phyloP scores from a whole-genome alignment of 1,140 invertebrate genomes.

The Macrobrachium rosenbergii region DNA sequence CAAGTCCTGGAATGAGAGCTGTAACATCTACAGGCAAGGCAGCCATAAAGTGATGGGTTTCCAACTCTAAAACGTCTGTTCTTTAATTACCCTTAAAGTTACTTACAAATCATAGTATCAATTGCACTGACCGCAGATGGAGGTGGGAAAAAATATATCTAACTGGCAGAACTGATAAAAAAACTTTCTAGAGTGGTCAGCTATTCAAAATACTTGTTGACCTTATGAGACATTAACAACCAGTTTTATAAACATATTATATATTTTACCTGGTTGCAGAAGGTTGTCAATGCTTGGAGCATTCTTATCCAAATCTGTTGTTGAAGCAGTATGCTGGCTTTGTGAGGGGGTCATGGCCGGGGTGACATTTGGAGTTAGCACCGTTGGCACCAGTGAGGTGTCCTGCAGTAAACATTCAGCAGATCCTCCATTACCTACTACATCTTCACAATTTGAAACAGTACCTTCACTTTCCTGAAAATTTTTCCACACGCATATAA shows the following conservation, averaged over 20 bases:
- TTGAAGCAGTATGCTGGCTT: constrained; percentile 47
- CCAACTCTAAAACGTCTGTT: too few species aligned
- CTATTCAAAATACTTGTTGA: too few species aligned
- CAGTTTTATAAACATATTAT: not conserved
- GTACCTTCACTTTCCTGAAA: constrained; percentile 45
- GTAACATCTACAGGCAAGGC: too few species aligned
- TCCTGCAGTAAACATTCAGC: constrained; percentile 62
- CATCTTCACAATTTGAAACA: constrained; percentile 36
- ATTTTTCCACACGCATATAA: not conserved
- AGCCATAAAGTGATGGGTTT: too few species aligned
- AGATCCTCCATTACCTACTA: constrained; percentile 52
- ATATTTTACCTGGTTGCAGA: constrained; percentile 30
- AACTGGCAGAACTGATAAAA: too few species aligned
- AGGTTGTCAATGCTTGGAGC: constrained; percentile 52
- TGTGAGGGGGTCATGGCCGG: constrained; percentile 37
- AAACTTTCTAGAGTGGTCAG: too few species aligned
- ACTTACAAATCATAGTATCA: too few species aligned
- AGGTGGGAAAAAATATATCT: too few species aligned
- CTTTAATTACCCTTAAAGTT: too few species aligned
- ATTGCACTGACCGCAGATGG: too few species aligned
- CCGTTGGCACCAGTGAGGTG: not conserved
- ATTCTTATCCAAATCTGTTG: constrained; percentile 51
- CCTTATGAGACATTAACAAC: too few species aligned
- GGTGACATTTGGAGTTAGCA: constrained; percentile 18
- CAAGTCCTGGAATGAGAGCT: too few species aligned